A percentile compares a stretch with the other conserved stretches of the same genome.
phyloP scores from a whole-genome alignment of 2,888 invertebrate genomes.

The Athetis lepigone region DNA sequence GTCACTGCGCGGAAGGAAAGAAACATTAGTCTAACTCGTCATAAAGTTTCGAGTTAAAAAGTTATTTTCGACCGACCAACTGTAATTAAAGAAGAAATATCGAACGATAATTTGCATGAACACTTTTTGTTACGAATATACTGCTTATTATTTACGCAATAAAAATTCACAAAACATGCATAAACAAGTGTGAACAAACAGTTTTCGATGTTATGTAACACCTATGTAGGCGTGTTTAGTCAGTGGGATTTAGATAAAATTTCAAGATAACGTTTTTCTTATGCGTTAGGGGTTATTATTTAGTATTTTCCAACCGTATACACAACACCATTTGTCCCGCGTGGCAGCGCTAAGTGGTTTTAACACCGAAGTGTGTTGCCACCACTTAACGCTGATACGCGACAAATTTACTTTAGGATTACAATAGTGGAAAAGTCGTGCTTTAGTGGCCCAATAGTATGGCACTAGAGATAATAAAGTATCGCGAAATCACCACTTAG shows the following conservation, averaged over 20 bases:
- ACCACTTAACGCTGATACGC: conserved; percentile 30
- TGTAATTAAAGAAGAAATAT: conserved; percentile 17
- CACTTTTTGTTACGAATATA: conserved; percentile 2
- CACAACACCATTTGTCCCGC: background rate
- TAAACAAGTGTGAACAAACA: conserved; percentile 3
- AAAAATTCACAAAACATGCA: conserved; percentile 10
- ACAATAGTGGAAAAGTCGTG: conserved; percentile 13
- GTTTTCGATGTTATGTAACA: background rate
- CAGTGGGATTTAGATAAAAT: conserved; percentile 1
- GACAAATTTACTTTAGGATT: conserved; percentile 4
- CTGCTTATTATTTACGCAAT: background rate
- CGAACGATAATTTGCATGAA: conserved; percentile 36
- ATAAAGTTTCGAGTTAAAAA: background rate
- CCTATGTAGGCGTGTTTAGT: conserved; percentile 5
- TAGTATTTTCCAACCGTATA: background rate
- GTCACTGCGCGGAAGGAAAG: conserved; percentile 90
- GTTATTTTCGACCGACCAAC: background rate
- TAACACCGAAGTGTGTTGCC: conserved; percentile 7
- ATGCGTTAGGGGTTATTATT: background rate
- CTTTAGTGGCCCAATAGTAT: conserved; percentile 20
- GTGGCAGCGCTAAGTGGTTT: conserved; percentile 14
- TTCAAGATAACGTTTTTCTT: conserved; percentile 7
- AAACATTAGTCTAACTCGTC: background rate
- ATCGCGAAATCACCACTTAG: conserved; percentile 5
- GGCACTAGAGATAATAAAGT: conserved; percentile 34